A percentile compares a stretch with the other conserved stretches of the same genome.
phyloP scores from a whole-genome alignment of 2,797 vertebrate species.

The Picus viridis region DNA sequence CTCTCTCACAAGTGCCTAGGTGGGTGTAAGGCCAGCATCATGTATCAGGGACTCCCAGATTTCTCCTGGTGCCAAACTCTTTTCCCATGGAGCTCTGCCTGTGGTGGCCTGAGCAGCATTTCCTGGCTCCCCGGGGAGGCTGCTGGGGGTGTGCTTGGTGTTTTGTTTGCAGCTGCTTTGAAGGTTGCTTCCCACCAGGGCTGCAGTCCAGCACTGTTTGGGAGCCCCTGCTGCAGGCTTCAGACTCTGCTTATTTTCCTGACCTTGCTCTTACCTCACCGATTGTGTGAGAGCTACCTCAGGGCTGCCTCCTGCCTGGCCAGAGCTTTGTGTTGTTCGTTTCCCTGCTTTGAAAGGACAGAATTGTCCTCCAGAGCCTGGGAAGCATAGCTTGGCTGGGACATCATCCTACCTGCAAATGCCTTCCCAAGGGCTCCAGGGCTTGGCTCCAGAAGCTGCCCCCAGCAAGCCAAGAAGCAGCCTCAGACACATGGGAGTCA shows the following conservation, averaged over 20 bases:
- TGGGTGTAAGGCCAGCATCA: neutral
- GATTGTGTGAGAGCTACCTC: neutral
- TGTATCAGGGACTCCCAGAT: neutral
- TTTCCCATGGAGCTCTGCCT: neutral
- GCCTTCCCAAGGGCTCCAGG: neutral
- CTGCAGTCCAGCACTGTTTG: neutral
- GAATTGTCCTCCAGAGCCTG: slow-evolving; percentile 19
- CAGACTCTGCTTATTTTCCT: slow-evolving; percentile 54
- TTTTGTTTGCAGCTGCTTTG: slow-evolving; percentile 28
- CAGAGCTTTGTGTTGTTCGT: slow-evolving; percentile 11
- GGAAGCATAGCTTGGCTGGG: neutral
- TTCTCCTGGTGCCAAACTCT: neutral
- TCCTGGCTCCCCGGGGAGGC: neutral
- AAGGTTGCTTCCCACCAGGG: neutral
- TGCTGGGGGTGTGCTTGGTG: neutral
- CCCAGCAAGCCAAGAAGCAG: neutral
- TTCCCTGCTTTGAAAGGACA: slow-evolving; percentile 56
- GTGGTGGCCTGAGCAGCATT: neutral
- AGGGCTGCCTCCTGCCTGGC: neutral
- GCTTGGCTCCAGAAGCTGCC: neutral
- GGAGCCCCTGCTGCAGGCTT: slow-evolving; percentile 41
- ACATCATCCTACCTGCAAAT: neutral
- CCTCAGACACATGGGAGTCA: neutral
- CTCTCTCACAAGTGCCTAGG: no score
- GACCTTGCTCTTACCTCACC: slow-evolving; percentile 25